Conservation (phyloP, 2,113 vertebrate genomes). For the chimpanzee (Pan troglodytes) region NHGRI_mPanTro3-v2.1_pri NC_072409.2:20985001-20985500, state of each 20-base stretch:
- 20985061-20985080: background rate
- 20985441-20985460: background rate
- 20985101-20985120: background rate
- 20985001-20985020: background rate
- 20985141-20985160: background rate
- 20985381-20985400: constrained; percentile 33
- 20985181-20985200: background rate
- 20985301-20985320: constrained; percentile 6
- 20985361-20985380: background rate
- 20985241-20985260: background rate
- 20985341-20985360: background rate
- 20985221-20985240: background rate
- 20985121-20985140: background rate
- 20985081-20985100: background rate
- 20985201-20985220: background rate
- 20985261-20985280: background rate
- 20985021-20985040: background rate
- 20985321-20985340: background rate
- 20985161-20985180: background rate
- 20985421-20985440: background rate
- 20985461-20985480: background rate
- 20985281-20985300: background rate
- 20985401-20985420: constrained; percentile 38
- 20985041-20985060: background rate
- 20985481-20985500: background rate